Percentiles rank a stretch among this genome's conserved stretches.
Conservation (phyloP, 2,888 invertebrate species). For the Calephelis perditalis region DNA sequence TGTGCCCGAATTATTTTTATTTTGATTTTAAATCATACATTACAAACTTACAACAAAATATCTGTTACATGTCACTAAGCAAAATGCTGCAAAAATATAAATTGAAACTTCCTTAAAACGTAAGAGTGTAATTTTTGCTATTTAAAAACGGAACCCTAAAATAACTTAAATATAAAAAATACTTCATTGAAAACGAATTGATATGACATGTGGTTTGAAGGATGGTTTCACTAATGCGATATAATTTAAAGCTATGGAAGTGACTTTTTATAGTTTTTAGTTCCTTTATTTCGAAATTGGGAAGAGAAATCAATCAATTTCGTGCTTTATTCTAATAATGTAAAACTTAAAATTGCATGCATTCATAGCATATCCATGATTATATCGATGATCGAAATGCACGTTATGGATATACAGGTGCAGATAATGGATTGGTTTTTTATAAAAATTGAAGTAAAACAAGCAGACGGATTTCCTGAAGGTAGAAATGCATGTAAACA, state of each 20-base stretch:
- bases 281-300: conserved; percentile 10
- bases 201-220: conserved; percentile 54
- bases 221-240: conserved; percentile 54
- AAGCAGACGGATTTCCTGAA: too few relatives aligned
- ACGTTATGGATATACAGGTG: conserved; percentile 9
- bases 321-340: not conserved
- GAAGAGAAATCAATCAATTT: not conserved
- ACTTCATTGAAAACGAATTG: conserved; percentile 44
- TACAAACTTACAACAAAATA: too few relatives aligned
- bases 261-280: conserved; percentile 26
- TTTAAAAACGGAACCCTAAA: too few relatives aligned
- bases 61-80: too few relatives aligned
- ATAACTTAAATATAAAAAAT: conserved; percentile 38
- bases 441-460: too few relatives aligned
- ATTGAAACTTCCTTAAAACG: too few relatives aligned
- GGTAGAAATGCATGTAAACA: too few relatives aligned
- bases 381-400: conserved; percentile 6
- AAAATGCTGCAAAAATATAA: too few relatives aligned
- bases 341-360: conserved; percentile 13
- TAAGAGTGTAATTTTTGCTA: too few relatives aligned
- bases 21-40: too few relatives aligned
- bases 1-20: not conserved
- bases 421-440: not conserved
- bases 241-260: conserved; percentile 46
- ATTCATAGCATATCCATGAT: not conserved